phyloP scores from a whole-genome alignment of 2,113 vertebrate species.

The Osmerus eperlanus region DNA sequence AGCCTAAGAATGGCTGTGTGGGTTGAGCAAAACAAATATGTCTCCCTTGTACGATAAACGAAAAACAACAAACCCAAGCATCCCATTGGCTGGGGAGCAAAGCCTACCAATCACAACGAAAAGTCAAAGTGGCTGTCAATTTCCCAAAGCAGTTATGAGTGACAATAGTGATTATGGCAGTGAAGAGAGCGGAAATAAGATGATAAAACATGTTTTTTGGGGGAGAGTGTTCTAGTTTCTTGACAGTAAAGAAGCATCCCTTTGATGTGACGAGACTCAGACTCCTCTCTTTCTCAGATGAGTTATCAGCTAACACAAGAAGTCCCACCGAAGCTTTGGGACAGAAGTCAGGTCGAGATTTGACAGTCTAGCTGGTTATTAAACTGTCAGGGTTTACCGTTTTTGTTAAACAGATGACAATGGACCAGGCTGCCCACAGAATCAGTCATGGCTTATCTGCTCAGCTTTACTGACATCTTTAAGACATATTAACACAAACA shows the following conservation, averaged over 20 bases:
- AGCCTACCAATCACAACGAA: slow-evolving; percentile 28
- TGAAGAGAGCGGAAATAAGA: slow-evolving; percentile 33
- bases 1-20: slow-evolving; percentile 41
- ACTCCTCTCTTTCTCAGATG: slow-evolving; percentile 26
- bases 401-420: slow-evolving; percentile 42
- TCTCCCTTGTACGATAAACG: slow-evolving; percentile 44
- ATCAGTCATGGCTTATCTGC: slow-evolving; percentile 62
- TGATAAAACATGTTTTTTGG: slow-evolving; percentile 33
- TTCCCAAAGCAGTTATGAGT: slow-evolving; percentile 31
- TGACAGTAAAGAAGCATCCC: slow-evolving; percentile 36
- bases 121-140: slow-evolving; percentile 46
- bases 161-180: slow-evolving; percentile 43
- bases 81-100: slow-evolving; percentile 23
- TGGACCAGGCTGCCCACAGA: slow-evolving; percentile 48
- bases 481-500: slow-evolving; percentile 58
- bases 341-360: neutral
- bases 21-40: slow-evolving; percentile 54
- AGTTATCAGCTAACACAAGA: slow-evolving; percentile 33
- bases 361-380: neutral
- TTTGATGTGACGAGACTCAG: slow-evolving; percentile 29
- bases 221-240: slow-evolving; percentile 24
- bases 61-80: slow-evolving; percentile 28
- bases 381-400: slow-evolving; percentile 56
- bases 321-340: neutral
- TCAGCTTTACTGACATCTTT: slow-evolving; percentile 69